Percentiles rank a stretch among this genome's conserved stretches.
Evolutionary conservation across 2,888 invertebrate species (phyloP).

Genomic region (Notodonta dromedarius): DNA sequence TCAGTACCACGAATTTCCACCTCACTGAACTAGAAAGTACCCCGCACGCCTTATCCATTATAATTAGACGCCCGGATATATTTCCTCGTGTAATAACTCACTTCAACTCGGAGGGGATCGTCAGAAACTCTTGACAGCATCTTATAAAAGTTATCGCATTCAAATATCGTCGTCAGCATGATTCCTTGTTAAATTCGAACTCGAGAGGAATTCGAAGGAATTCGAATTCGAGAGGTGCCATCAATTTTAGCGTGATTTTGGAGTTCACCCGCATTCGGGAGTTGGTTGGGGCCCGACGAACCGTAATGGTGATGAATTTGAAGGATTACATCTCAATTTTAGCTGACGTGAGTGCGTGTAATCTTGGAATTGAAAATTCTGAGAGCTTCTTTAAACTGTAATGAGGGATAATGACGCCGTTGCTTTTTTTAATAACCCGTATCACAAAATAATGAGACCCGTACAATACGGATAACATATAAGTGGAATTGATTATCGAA

Average conservation of each 20-base stretch:
- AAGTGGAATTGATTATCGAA: no score
- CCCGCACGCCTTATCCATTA: neutral
- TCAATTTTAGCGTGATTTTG: constrained; percentile 44
- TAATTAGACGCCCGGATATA: constrained; percentile 11
- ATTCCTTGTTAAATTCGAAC: constrained; percentile 38
- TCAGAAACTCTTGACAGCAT: constrained; percentile 30
- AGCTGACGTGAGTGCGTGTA: constrained; percentile 22
- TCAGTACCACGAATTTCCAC: neutral
- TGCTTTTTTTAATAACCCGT: neutral
- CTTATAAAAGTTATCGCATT: constrained; percentile 40
- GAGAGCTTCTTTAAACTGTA: neutral
- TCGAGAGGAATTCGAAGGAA: no score
- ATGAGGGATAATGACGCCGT: no score
- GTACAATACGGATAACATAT: no score
- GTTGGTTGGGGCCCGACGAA: constrained; percentile 40
- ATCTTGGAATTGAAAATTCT: neutral
- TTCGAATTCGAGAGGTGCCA: constrained; percentile 33
- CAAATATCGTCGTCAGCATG: constrained; percentile 45
- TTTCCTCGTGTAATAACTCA: constrained; percentile 32
- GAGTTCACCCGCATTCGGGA: constrained; percentile 24
- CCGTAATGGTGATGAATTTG: constrained; percentile 42
- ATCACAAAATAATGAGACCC: no score
- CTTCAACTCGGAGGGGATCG: constrained; percentile 16
- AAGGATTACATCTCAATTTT: constrained; percentile 38
- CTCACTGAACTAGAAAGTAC: neutral